Percentiles rank a stretch among this genome's conserved stretches.
Conservation (phyloP, 2,888 invertebrate species). For the Morpho achilles region DNA sequence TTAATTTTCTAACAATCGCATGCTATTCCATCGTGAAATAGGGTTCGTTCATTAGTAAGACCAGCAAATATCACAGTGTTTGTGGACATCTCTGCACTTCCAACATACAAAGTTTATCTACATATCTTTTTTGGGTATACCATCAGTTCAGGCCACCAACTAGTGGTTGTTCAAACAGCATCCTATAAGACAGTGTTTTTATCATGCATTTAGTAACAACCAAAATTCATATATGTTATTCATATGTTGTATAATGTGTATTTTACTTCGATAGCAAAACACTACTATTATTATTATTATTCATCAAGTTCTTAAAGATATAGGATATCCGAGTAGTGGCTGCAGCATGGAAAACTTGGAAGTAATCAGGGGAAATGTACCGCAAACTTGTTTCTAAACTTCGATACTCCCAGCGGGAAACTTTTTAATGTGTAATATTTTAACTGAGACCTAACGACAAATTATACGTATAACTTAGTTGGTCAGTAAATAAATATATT, state of each 20-base stretch:
- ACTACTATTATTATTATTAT: too few species aligned
- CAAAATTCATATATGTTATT: too few species aligned
- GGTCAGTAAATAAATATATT: too few species aligned
- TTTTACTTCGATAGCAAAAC: too few species aligned
- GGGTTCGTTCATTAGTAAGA: constrained; percentile 14
- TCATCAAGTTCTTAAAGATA: not conserved
- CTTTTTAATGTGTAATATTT: constrained; percentile 4
- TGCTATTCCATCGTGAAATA: constrained; percentile 20
- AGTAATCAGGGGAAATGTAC: constrained; percentile 17
- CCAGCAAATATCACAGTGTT: constrained; percentile 4
- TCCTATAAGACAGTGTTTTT: too few species aligned
- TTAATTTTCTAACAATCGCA: constrained; percentile 22
- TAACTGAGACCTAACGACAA: constrained; percentile 1
- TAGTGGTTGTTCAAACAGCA: too few species aligned
- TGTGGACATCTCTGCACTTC: constrained; percentile 2
- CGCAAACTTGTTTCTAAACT: constrained; percentile 15
- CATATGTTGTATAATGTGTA: too few species aligned
- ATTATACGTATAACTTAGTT: too few species aligned
- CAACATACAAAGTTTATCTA: not conserved
- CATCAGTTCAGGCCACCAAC: too few species aligned
- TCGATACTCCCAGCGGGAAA: not conserved
- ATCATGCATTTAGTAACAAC: too few species aligned
- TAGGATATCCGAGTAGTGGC: not conserved
- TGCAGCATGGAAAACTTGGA: constrained; percentile 4
- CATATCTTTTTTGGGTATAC: too few species aligned